Conservation (phyloP, 2,113 vertebrate genomes). For the Microcebus jonahi region DNA sequence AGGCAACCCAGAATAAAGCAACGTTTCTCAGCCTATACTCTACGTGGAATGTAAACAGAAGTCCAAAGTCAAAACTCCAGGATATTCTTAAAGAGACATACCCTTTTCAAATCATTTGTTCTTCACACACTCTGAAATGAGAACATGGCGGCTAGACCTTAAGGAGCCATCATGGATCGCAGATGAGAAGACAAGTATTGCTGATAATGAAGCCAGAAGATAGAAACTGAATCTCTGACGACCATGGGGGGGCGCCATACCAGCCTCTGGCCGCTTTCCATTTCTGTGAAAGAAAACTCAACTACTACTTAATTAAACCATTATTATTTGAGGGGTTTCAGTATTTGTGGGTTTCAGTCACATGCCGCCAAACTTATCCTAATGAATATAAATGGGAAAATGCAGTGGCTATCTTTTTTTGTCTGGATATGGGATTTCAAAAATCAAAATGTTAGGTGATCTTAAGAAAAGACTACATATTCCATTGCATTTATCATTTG, state of each 20-base stretch:
- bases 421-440: neutral
- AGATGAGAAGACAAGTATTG: neutral
- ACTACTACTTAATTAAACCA: neutral
- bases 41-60: neutral
- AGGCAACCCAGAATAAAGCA: neutral
- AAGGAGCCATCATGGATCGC: neutral
- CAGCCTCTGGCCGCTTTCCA: neutral
- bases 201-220: neutral
- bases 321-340: neutral
- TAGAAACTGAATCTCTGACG: neutral
- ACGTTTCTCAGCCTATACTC: neutral
- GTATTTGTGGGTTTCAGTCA: neutral
- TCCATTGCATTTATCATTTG: neutral
- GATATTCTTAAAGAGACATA: neutral
- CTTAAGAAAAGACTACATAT: neutral
- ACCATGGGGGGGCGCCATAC: rapidly evolving
- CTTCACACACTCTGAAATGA: neutral
- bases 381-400: neutral
- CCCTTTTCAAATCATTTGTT: neutral
- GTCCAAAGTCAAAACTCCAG: neutral
- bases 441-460: neutral
- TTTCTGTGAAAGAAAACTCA: neutral
- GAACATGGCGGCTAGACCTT: neutral
- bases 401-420: neutral
- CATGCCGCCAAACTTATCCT: neutral